phyloP scores from a whole-genome alignment of 2,113 vertebrate genomes.

The Dasypus novemcinctus region DNA sequence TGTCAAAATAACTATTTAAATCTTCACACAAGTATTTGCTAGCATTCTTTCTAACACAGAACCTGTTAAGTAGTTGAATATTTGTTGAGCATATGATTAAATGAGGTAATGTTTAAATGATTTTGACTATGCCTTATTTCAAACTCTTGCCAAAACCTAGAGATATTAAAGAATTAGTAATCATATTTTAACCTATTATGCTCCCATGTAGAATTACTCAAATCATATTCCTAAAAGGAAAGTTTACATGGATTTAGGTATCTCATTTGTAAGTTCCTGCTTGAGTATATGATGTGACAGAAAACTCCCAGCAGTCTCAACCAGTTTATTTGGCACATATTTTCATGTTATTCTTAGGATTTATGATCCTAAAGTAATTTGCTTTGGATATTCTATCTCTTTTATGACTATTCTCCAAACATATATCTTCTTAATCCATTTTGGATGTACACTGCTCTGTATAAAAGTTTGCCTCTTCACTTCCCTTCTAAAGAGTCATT shows the following conservation, averaged over 20 bases:
- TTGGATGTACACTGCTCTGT: no score
- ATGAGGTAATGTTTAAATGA: not conserved
- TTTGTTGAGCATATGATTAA: not conserved
- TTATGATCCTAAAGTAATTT: not conserved
- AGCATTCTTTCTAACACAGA: not conserved
- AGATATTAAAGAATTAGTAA: not conserved
- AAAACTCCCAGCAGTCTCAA: not conserved
- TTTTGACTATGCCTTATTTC: not conserved
- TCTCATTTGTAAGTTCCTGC: not conserved
- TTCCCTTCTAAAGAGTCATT: no score
- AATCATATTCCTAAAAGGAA: no score
- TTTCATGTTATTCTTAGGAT: not conserved
- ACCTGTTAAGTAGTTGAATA: not conserved
- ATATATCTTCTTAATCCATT: no score
- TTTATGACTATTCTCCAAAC: no score
- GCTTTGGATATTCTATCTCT: no score
- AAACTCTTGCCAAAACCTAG: not conserved
- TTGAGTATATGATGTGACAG: not conserved
- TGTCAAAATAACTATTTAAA: not conserved
- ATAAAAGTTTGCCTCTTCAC: no score
- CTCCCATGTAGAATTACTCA: not conserved
- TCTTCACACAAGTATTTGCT: not conserved
- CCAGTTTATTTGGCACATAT: not conserved
- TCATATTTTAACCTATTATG: not conserved
- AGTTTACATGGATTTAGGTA: rapidly evolving